These are phyloP conservation scores for Caranx ignobilis DNA, from an alignment of 2,113 vertebrate species.

Conservation along the genomic window DNA sequence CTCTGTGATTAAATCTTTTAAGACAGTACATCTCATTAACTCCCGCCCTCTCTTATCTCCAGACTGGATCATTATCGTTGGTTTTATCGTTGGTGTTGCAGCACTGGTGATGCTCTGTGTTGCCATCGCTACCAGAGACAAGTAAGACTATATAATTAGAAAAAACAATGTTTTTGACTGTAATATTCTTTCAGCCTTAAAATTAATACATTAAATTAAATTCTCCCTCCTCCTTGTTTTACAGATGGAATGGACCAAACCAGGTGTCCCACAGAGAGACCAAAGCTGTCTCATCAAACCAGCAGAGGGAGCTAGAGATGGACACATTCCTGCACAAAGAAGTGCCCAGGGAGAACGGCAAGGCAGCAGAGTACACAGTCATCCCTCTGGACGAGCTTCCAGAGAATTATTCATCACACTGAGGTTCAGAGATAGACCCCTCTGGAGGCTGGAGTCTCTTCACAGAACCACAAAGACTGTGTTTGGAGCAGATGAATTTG, in stretches of 20 bases:
- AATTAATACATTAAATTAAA: neutral
- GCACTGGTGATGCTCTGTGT: slow-evolving; percentile 57
- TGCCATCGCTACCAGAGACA: slow-evolving; percentile 78
- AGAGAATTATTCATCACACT: slow-evolving; percentile 30
- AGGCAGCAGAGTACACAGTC: slow-evolving; percentile 66
- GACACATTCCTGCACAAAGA: slow-evolving; percentile 63
- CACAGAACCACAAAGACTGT: slow-evolving; percentile 10
- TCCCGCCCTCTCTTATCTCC: slow-evolving; percentile 1
- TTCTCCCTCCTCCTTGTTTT: neutral
- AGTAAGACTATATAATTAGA: slow-evolving; percentile 54
- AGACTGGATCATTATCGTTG: slow-evolving; percentile 79
- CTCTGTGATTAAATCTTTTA: neutral
- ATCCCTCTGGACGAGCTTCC: slow-evolving; percentile 70
- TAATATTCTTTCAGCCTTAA: neutral
- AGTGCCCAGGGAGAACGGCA: slow-evolving; percentile 56
- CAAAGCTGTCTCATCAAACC: slow-evolving; percentile 23
- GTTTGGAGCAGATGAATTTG: slow-evolving; percentile 6
- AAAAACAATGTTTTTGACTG: neutral
- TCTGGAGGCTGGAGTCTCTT: slow-evolving; percentile 25
- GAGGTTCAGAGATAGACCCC: slow-evolving; percentile 30
- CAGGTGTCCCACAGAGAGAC: neutral
- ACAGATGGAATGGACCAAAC: slow-evolving; percentile 68
- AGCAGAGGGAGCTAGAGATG: slow-evolving; percentile 70
- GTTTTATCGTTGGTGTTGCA: slow-evolving; percentile 64
- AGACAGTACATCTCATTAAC: slow-evolving; percentile 9